phyloP scores from a whole-genome alignment of 2,888 invertebrate species.

The Drosophila siamana region DNA sequence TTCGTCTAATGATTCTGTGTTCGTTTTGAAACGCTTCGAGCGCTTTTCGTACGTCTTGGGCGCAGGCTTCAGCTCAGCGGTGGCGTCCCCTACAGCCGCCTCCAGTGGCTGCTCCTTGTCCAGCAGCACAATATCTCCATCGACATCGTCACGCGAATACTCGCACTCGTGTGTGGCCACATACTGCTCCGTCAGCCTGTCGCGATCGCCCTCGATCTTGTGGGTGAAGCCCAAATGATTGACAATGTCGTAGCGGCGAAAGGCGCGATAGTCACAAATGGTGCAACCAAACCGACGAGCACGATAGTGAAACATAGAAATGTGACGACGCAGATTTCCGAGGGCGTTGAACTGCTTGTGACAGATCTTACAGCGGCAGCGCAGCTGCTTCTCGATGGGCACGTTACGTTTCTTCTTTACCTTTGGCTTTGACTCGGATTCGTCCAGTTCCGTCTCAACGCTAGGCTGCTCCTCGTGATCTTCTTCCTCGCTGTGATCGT shows the following conservation, averaged over 20 bases:
- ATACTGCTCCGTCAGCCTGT: constrained; percentile 83
- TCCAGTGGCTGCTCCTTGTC: constrained; percentile 60
- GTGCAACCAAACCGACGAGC: constrained; percentile 90
- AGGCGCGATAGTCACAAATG: constrained; percentile 90
- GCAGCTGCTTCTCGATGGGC: constrained; percentile 75
- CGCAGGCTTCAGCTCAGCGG: constrained; percentile 40
- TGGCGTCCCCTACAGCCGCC: constrained; percentile 7
- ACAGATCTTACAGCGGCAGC: constrained; percentile 84
- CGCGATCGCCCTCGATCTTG: constrained; percentile 87
- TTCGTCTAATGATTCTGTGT: constrained; percentile 35
- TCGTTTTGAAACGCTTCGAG: constrained; percentile 56
- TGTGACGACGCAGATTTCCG: constrained; percentile 85
- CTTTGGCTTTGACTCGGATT: constrained; percentile 33
- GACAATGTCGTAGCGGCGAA: constrained; percentile 88
- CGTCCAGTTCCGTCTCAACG: constrained; percentile 23
- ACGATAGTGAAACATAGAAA: constrained; percentile 85
- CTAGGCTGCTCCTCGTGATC: constrained; percentile 25
- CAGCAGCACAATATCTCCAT: constrained; percentile 82
- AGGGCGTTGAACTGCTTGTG: constrained; percentile 84
- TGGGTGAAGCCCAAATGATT: constrained; percentile 89
- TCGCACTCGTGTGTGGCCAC: constrained; percentile 82
- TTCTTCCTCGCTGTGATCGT: constrained; percentile 46
- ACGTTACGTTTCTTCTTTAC: constrained; percentile 65
- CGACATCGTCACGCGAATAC: constrained; percentile 83
- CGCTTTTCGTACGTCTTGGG: constrained; percentile 67